A percentile compares a stretch with the other conserved stretches of the same genome.
These are phyloP conservation scores for Streptopelia turtur DNA, from an alignment of 2,797 vertebrate genomes.

Conservation along the genomic window DNA sequence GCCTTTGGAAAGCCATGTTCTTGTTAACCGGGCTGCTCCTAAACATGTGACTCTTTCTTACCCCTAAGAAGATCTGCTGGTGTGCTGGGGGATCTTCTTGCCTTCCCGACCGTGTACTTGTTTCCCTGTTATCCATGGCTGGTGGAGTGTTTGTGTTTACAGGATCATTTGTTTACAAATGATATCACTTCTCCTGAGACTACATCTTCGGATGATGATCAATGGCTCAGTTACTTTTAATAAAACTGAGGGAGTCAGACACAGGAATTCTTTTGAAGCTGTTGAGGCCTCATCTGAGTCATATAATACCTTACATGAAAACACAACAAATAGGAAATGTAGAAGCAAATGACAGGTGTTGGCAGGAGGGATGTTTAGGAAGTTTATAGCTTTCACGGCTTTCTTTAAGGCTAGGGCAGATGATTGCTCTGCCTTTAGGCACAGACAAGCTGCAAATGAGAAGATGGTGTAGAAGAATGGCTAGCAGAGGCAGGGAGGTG, in stretches of 20 bases:
- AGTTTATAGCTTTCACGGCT: conserved; percentile 27
- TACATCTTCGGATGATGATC: conserved; percentile 49
- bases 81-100: background rate
- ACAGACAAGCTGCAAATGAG: conserved; percentile 3
- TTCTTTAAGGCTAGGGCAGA: conserved; percentile 19
- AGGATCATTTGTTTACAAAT: conserved; percentile 56
- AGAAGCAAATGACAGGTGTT: conserved; percentile 48
- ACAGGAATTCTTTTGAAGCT: conserved; percentile 59
- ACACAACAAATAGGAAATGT: conserved; percentile 50
- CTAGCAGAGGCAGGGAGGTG: background rate
- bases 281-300: conserved; percentile 59
- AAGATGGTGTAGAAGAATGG: background rate
- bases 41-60: background rate
- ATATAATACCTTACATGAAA: conserved; percentile 66
- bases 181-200: conserved; percentile 26
- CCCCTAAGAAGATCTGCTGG: background rate
- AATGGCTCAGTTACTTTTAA: conserved; percentile 69
- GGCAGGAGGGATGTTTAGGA: conserved; percentile 38
- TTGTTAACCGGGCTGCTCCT: background rate
- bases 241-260: conserved; percentile 55
- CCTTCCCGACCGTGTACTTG: rapidly evolving
- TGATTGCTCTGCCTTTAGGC: conserved; percentile 13
- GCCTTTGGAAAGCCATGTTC: background rate
- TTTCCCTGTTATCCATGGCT: background rate
- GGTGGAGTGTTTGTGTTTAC: conserved; percentile 28